Conservation (phyloP, 2,888 invertebrate genomes). For the Theretra japonica region DNA sequence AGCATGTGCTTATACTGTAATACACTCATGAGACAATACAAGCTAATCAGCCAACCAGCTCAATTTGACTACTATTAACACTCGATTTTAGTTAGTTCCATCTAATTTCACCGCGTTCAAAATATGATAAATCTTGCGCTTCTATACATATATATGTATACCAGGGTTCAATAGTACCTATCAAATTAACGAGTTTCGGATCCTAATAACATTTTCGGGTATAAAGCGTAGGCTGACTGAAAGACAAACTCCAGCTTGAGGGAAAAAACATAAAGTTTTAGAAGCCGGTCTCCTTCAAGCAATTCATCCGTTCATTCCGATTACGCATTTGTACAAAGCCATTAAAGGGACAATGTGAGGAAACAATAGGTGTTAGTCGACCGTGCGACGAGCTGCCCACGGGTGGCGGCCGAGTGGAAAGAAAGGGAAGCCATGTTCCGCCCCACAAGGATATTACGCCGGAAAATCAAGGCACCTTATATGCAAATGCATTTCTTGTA, state of each 20-base stretch:
- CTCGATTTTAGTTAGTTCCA: too few species aligned
- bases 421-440: constrained; percentile 73
- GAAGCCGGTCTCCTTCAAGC: neutral
- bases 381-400: constrained; percentile 50
- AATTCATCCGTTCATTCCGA: constrained; percentile 8
- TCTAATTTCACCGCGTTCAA: too few species aligned
- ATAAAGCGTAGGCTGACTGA: too few species aligned
- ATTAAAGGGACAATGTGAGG: constrained; percentile 55
- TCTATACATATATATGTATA: too few species aligned
- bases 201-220: too few species aligned
- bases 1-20: too few species aligned
- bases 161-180: too few species aligned
- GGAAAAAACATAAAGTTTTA: neutral
- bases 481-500: constrained; percentile 23
- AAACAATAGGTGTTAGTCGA: constrained; percentile 60
- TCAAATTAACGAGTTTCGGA: too few species aligned
- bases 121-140: too few species aligned
- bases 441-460: constrained; percentile 53
- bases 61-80: too few species aligned
- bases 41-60: too few species aligned
- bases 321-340: constrained; percentile 39
- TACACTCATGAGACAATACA: too few species aligned
- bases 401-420: constrained; percentile 63
- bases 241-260: neutral
- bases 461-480: constrained; percentile 45